Percentiles rank a stretch among this genome's conserved stretches.
phyloP scores from a whole-genome alignment of 2,888 invertebrate species.

The Allophyes oxyacanthae region DNA sequence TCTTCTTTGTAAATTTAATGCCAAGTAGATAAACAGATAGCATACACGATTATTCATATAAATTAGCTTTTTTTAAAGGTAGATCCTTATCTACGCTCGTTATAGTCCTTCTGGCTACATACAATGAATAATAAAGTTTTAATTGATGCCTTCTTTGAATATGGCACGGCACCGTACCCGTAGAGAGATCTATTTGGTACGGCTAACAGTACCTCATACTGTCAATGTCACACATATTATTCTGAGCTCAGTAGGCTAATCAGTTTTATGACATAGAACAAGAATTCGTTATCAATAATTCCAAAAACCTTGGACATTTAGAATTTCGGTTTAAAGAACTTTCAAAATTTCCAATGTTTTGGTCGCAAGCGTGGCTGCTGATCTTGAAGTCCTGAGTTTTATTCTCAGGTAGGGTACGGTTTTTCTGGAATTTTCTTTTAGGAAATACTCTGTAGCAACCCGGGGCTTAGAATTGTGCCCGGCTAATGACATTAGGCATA shows the following conservation, averaged over 20 bases:
- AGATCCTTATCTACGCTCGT: conserved; percentile 53
- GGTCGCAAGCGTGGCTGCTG: no score
- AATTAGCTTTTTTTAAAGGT: conserved; percentile 55
- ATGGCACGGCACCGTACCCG: conserved; percentile 53
- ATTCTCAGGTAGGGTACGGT: no score
- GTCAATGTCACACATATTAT: conserved; percentile 70
- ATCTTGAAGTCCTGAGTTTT: no score
- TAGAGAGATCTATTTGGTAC: conserved; percentile 72
- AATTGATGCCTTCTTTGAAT: conserved; percentile 77
- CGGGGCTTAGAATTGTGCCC: no score
- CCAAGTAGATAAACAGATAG: conserved; percentile 28
- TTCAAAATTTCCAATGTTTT: no score
- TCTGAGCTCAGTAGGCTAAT: conserved; percentile 46
- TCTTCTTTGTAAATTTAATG: conserved; percentile 19
- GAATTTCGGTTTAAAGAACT: no score
- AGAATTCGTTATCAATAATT: no score
- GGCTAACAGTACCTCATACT: conserved; percentile 75
- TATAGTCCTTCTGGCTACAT: conserved; percentile 56
- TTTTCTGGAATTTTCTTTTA: no score
- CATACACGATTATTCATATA: conserved; percentile 40
- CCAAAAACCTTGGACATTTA: no score
- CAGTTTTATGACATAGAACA: conserved; percentile 16
- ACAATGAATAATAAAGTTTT: conserved; percentile 80
- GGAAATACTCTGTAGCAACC: no score
- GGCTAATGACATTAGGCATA: no score